A percentile compares a stretch with the other conserved stretches of the same genome.
Conservation (phyloP, 2,797 vertebrate genomes). For the Pogonophryne albipinna region DNA sequence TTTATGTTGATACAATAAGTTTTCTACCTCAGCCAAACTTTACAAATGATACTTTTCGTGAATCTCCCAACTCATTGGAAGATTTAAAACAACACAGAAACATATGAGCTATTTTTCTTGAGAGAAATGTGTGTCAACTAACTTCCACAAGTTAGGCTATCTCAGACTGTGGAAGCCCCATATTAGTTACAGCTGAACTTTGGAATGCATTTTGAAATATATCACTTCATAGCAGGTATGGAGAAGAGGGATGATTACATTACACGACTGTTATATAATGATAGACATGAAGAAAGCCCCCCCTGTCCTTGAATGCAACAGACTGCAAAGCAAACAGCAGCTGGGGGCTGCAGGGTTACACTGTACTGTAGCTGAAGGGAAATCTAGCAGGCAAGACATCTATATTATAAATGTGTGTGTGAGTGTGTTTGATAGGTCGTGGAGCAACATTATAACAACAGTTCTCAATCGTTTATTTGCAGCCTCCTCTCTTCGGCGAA, state of each 20-base stretch:
- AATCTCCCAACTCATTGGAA: not conserved
- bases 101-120: not conserved
- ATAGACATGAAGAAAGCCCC: not conserved
- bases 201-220: slow-evolving; percentile 1
- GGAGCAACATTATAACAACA: slow-evolving; percentile 30
- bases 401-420: slow-evolving; percentile 26
- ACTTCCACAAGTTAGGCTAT: not conserved
- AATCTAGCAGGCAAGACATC: slow-evolving; percentile 50
- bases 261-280: not conserved
- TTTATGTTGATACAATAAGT: not conserved
- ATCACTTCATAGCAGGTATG: not conserved
- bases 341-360: slow-evolving; percentile 24
- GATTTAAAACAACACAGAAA: not conserved
- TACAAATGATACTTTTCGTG: not conserved
- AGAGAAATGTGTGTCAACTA: not conserved
- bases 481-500: slow-evolving; percentile 35
- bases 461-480: slow-evolving; percentile 31
- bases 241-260: slow-evolving; percentile 19
- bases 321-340: slow-evolving; percentile 29
- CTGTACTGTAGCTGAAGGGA: slow-evolving; percentile 31
- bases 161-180: not conserved
- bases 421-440: slow-evolving; percentile 13
- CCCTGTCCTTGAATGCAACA: slow-evolving; percentile 12
- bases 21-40: not conserved
- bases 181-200: slow-evolving; percentile 12